Percentiles rank a stretch among this genome's conserved stretches.
Conservation (phyloP, 2,888 invertebrate species). For the Zaprionus bogoriensis region DNA sequence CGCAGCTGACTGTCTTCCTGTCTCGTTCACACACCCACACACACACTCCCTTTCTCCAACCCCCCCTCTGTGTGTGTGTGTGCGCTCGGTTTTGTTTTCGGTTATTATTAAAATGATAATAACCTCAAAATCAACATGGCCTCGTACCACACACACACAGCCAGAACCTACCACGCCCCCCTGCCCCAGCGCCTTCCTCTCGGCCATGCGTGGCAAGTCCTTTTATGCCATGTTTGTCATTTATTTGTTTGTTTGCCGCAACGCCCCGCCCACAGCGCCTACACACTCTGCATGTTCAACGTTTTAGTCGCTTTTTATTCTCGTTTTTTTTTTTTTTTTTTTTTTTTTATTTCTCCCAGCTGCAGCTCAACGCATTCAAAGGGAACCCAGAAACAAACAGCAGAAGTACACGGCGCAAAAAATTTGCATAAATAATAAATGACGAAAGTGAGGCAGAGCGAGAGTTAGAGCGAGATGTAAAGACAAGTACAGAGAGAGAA, state of each 20-base stretch:
- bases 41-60: no score
- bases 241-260: constrained; percentile 66
- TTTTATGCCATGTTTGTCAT: constrained; percentile 74
- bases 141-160: constrained; percentile 26
- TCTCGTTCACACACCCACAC: no score
- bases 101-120: constrained; percentile 77
- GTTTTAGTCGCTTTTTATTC: constrained; percentile 5
- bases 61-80: constrained; percentile 9
- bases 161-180: neutral
- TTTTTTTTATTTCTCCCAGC: constrained; percentile 4
- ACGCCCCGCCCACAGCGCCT: neutral
- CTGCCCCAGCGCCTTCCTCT: constrained; percentile 7
- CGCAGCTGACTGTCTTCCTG: neutral
- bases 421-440: constrained; percentile 75
- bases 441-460: no score
- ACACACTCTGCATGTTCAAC: constrained; percentile 26
- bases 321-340: constrained; percentile 14
- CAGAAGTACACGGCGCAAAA: constrained; percentile 26
- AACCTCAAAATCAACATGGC: constrained; percentile 67
- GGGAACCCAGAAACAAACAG: constrained; percentile 30
- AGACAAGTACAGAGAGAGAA: neutral
- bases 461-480: constrained; percentile 34
- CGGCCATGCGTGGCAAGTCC: constrained; percentile 69
- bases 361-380: constrained; percentile 54
- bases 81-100: constrained; percentile 55